Evolutionary conservation across 2,113 vertebrate species (phyloP), one percentile per base, ranked within the genome.

Genomic region (Xenus cinereus): DNA sequence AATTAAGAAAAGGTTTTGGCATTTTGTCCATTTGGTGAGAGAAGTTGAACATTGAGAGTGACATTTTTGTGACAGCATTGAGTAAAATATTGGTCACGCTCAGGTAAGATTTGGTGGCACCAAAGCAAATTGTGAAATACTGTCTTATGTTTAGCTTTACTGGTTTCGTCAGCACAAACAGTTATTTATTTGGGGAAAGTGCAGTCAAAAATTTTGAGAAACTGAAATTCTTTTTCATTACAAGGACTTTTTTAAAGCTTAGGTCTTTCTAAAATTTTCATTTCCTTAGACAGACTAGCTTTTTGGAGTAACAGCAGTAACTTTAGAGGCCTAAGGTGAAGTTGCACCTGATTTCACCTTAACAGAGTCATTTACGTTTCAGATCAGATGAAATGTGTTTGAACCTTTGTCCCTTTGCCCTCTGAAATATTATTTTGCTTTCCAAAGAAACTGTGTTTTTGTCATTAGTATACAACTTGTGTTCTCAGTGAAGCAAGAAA

Each of bases 141-240:
- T 53, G 54, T 46, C 14, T 57, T 9, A 77, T 57, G 13, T 48
- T 66, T 11, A 37, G 3, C 6, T 81, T 48, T 57, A 41, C 4
- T 33, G 8, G 0, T 53, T 80, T 76, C 54, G 17, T 46, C 4
- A 0, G 5, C 1, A 9, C 8, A 69, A 73, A 6, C 1, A 51
- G 35, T 48, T 68, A 24, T 26, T 45, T 68, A 1, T 92, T 76
- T 48, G 13, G 43, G 21, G 16, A 81, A 73, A 69, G 4, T 5
- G 0, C 4, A 60, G 69, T 73, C 11, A 84, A 74, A 76, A 17
- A 3, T 39, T 73, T 57, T 71, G 5, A 71, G 37, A 87, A 91
- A n/a, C 1, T 74, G 6, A 84, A 77, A 60, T 26, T 0, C 19
- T 80, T 69, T 69, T 2, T 37, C 60, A 35, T 45, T 14, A n/a